These are phyloP conservation scores for Bombus breviceps DNA, from an alignment of 1,140 invertebrate species.

Conservation along the genomic window DNA sequence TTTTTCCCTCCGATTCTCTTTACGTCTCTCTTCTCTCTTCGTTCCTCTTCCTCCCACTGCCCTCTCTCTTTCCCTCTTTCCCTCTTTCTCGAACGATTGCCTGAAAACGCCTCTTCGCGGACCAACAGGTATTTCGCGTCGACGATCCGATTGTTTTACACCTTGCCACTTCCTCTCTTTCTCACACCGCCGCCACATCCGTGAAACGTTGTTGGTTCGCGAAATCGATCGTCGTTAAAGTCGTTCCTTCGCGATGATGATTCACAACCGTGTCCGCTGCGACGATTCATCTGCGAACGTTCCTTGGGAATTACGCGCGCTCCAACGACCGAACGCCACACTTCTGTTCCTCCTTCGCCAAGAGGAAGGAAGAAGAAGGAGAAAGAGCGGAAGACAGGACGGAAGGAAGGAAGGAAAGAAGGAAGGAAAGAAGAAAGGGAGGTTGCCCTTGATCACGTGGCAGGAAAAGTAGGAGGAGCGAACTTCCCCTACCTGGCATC, in stretches of 20 bases:
- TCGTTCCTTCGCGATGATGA: neutral
- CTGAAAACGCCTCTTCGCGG: constrained; percentile 44
- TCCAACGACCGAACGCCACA: neutral
- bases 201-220: neutral
- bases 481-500: constrained; percentile 74
- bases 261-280: neutral
- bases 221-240: neutral
- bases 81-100: constrained; percentile 5
- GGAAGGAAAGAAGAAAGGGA: constrained; percentile 61
- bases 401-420: constrained; percentile 33
- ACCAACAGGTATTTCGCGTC: constrained; percentile 50
- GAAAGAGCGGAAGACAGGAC: neutral
- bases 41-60: neutral
- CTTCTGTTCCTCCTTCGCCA: neutral
- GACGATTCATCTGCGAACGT: neutral
- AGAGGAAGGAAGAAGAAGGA: neutral
- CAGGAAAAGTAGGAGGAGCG: constrained; percentile 77
- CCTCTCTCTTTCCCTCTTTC: neutral
- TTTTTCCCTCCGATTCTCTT: constrained; percentile 5
- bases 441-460: constrained; percentile 76
- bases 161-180: neutral
- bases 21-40: neutral
- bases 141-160: constrained; percentile 41
- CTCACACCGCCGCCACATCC: no score
- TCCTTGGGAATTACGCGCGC: neutral